Evolutionary conservation across 2,113 vertebrate genomes (phyloP), one percentile per base, ranked within the genome.

Genomic region (Anser cygnoides): DNA sequence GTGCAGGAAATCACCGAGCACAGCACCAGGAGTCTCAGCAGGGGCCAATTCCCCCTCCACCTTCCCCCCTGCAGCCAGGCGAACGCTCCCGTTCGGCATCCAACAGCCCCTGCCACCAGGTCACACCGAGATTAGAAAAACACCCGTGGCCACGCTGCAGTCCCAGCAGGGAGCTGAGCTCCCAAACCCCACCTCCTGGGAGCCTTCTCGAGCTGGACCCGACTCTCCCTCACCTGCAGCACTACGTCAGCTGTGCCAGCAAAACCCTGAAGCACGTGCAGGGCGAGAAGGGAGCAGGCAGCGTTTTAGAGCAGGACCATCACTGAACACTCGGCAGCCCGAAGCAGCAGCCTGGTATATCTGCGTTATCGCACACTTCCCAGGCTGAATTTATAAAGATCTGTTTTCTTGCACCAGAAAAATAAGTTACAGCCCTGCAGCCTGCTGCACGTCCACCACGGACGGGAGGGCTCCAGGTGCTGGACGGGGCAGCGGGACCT

Each of bases 81-180:
- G 55, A 73, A 87, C 1, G 1, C 61, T 62, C 63, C 74, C 35
- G 29, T 21, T 55, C 28, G 13, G 76, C 55, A 78, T 49, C n/a
- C 57, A 87, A 81, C 93, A 74, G 89, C 84, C 91, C 93, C 81
- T 63, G 92, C 84, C 95, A 87, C 73, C 73, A 43, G 11, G 2
- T 94, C 83, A 92, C 76, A 23, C 5, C 1, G 2, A 57, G 84
- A 68, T 77, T 67, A 26, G 87, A 89, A 95, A 92, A 19, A 46
- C 20, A 20, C 25, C 14, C 25, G 25, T 7, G 52, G 52, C 63
- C 77, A 39, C 0, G 10, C 84, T 87, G 78, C 67, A 67, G 67
- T 13, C 39, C 68, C 0, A 0, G 59, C 39, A 79, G 31, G 72
- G 62, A 92, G 90, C 73, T 91, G 22, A 80, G 67, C 54, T 4